A percentile compares a stretch with the other conserved stretches of the same genome.
Evolutionary conservation across 2,888 invertebrate species (phyloP).

Genomic region (Lasius platythorax): DNA sequence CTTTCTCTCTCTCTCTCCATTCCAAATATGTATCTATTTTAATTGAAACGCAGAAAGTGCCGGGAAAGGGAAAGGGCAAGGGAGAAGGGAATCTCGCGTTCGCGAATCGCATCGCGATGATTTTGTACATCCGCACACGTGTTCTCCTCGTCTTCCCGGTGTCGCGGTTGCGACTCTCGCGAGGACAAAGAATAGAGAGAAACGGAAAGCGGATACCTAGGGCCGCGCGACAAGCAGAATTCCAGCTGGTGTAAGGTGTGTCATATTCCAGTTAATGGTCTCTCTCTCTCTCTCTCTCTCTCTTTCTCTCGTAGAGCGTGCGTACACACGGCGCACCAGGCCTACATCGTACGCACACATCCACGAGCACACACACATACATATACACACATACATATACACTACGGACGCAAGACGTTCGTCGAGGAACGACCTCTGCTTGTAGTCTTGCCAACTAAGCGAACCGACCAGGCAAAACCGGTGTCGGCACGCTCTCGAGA

Average conservation of each 20-base stretch:
- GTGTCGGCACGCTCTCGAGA: conserved; percentile 55
- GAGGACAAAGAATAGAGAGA: conserved; percentile 54
- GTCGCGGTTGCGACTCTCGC: not conserved
- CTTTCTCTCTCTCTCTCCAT: not conserved
- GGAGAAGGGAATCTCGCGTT: not conserved
- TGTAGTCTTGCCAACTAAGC: conserved; percentile 79
- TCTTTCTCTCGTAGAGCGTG: conserved; percentile 42
- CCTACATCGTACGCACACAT: not conserved
- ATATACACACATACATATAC: not conserved
- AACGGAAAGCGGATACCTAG: conserved; percentile 46
- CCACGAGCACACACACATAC: not conserved
- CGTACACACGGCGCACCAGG: not conserved
- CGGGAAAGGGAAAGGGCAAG: not conserved
- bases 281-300: not conserved
- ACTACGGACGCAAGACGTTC: conserved; percentile 54
- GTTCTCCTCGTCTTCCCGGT: not conserved
- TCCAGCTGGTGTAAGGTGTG: conserved; percentile 70
- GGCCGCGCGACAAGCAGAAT: conserved; percentile 56
- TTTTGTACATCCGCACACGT: not conserved
- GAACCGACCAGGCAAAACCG: conserved; percentile 73
- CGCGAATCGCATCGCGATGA: not conserved
- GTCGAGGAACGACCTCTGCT: conserved; percentile 79
- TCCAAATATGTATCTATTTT: conserved; percentile 1
- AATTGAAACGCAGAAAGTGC: conserved; percentile 19
- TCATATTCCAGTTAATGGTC: conserved; percentile 70